A percentile compares a stretch with the other conserved stretches of the same genome.
These are phyloP conservation scores for Sinodicranocentrus sp. DNA, from an alignment of 2,888 invertebrate genomes.

Conservation along the genomic window DNA sequence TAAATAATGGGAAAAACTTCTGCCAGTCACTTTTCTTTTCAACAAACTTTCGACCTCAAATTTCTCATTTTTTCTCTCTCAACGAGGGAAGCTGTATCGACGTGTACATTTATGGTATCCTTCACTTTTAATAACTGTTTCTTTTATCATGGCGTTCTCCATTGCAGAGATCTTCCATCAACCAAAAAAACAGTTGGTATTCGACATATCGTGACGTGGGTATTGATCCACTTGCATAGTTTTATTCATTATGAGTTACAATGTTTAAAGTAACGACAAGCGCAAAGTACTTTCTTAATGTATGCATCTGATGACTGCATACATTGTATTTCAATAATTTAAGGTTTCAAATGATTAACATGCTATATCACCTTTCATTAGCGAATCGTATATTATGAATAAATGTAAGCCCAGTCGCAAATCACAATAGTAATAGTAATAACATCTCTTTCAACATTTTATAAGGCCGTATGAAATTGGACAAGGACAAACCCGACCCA, in stretches of 20 bases:
- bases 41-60: conserved; percentile 57
- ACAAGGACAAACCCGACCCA: too few species aligned
- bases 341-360: too few species aligned
- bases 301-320: too few species aligned
- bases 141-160: neutral
- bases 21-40: conserved; percentile 48
- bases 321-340: too few species aligned
- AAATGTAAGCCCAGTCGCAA: too few species aligned
- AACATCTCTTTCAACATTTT: too few species aligned
- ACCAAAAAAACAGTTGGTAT: neutral
- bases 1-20: conserved; percentile 5
- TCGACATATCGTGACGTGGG: neutral
- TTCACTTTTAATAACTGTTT: conserved; percentile 35
- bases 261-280: neutral
- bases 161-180: neutral
- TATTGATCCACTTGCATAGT: conserved; percentile 47
- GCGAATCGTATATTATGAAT: too few species aligned
- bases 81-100: conserved; percentile 25
- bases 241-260: conserved; percentile 16
- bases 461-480: too few species aligned
- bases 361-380: too few species aligned
- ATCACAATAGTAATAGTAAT: too few species aligned
- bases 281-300: too few species aligned
- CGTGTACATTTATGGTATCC: conserved; percentile 52
- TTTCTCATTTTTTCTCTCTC: conserved; percentile 16